phyloP scores from a whole-genome alignment of 2,113 vertebrate species.

The Hypomesus transpacificus region DNA sequence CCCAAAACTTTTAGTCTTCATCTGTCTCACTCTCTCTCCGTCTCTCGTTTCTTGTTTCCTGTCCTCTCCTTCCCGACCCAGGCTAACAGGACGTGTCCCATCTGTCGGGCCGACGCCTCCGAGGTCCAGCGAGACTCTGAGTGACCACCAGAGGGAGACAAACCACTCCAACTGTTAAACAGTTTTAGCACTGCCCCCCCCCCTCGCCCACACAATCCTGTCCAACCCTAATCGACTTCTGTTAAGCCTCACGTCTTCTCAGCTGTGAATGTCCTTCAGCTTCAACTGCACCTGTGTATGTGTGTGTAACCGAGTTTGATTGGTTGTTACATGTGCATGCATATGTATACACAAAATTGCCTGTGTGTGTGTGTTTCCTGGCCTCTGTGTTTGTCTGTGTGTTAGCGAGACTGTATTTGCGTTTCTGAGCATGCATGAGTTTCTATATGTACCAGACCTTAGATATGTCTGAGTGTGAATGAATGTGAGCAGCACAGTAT shows the following conservation, averaged over 20 bases:
- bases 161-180: conserved; percentile 38
- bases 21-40: neutral
- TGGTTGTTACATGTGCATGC: conserved; percentile 7
- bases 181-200: conserved; percentile 53
- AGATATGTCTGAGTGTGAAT: conserved; percentile 64
- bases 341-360: conserved; percentile 13
- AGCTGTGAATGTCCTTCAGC: conserved; percentile 16
- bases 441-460: conserved; percentile 22
- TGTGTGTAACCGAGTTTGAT: neutral
- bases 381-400: conserved; percentile 12
- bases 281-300: conserved; percentile 22
- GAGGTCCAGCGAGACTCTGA: conserved; percentile 98
- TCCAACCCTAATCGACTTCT: conserved; percentile 13
- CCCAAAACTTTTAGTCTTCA: too few species aligned
- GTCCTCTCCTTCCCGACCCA: conserved; percentile 42
- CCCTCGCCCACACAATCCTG: neutral
- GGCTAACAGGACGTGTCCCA: conserved; percentile 98
- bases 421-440: conserved; percentile 49
- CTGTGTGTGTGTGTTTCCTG: neutral
- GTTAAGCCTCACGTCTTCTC: conserved; percentile 15
- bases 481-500: conserved; percentile 64
- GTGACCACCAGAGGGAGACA: conserved; percentile 73
- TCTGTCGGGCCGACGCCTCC: conserved; percentile 95
- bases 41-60: neutral
- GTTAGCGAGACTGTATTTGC: conserved; percentile 27